Percentiles rank a stretch among this genome's conserved stretches.
These are phyloP conservation scores for Glaucomys volans DNA, from an alignment of 2,113 vertebrate species.

Conservation along the genomic window DNA sequence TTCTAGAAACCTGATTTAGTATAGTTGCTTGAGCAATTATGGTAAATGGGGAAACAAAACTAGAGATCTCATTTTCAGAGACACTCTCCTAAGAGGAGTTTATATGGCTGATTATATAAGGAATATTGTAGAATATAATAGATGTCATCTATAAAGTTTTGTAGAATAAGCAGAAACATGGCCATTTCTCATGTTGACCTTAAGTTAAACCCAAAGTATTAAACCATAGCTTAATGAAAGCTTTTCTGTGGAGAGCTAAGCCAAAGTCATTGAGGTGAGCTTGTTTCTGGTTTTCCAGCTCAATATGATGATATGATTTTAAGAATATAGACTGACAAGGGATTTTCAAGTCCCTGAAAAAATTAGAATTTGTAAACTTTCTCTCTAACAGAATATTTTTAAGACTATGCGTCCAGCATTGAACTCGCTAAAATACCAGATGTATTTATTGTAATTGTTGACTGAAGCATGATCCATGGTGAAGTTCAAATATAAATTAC, in stretches of 20 bases:
- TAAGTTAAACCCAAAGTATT: constrained; percentile 3
- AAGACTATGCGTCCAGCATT: background rate
- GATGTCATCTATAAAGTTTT: constrained; percentile 15
- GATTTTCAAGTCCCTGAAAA: background rate
- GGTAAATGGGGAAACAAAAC: background rate
- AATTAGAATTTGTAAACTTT: background rate
- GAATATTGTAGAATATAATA: background rate
- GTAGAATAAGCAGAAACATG: constrained; percentile 31
- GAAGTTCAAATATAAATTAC: background rate
- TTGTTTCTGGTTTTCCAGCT: background rate
- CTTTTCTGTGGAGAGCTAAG: background rate
- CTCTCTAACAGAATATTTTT: background rate
- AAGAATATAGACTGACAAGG: background rate
- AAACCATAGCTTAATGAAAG: background rate
- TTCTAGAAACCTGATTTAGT: background rate
- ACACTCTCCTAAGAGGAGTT: background rate
- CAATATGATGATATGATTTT: background rate
- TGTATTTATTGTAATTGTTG: background rate
- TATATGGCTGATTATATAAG: constrained; percentile 19
- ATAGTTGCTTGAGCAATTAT: constrained; percentile 30
- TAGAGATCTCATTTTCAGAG: background rate
- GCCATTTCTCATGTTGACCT: constrained; percentile 4
- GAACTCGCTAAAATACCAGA: background rate
- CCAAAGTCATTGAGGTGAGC: background rate
- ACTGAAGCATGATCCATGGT: background rate